These are phyloP conservation scores for Hiodon tergisus DNA, from an alignment of 2,113 vertebrate genomes.

Conservation along the genomic window DNA sequence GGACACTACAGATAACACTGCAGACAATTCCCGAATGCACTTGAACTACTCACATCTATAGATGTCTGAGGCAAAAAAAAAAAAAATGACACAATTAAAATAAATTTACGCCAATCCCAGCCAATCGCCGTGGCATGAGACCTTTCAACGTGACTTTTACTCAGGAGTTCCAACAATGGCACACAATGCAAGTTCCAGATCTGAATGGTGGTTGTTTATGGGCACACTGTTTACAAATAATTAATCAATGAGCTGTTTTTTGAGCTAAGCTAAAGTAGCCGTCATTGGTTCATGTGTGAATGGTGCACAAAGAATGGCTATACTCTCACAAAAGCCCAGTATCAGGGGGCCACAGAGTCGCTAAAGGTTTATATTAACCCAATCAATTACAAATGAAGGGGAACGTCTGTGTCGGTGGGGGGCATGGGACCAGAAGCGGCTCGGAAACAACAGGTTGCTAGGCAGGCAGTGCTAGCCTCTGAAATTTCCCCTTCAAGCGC, in stretches of 20 bases:
- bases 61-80: too few species aligned
- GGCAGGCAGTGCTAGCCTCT: slow-evolving; percentile 52
- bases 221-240: too few species aligned
- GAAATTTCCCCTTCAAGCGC: slow-evolving; percentile 47
- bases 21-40: too few species aligned
- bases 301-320: slow-evolving; percentile 46
- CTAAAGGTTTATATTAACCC: slow-evolving; percentile 64
- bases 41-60: too few species aligned
- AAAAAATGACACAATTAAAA: too few species aligned
- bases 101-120: too few species aligned
- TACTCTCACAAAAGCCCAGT: slow-evolving; percentile 58
- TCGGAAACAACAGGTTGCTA: slow-evolving; percentile 60
- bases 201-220: neutral
- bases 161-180: neutral
- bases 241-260: slow-evolving; percentile 56
- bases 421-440: slow-evolving; percentile 44
- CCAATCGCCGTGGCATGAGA: too few species aligned
- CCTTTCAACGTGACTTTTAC: neutral
- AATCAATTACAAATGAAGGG: slow-evolving; percentile 58
- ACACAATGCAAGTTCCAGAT: neutral
- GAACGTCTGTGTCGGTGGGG: slow-evolving; percentile 51
- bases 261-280: slow-evolving; percentile 56
- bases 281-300: slow-evolving; percentile 40
- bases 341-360: slow-evolving; percentile 50
- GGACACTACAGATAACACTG: neutral